Evolutionary conservation across 2,113 vertebrate genomes (phyloP).

Genomic region (Brevimyrus niger): DNA sequence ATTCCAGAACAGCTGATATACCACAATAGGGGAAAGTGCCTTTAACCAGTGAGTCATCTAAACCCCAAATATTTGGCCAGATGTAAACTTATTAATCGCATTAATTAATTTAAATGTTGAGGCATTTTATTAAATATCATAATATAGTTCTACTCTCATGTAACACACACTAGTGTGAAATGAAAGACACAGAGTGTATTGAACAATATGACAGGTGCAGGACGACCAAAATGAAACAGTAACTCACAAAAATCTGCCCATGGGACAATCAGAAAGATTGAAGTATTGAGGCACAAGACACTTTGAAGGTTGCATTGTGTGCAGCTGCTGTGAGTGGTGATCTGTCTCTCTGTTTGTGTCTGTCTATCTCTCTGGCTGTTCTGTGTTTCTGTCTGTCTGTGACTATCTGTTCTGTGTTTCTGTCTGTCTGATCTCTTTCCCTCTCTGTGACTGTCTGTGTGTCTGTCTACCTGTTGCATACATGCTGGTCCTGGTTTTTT

Average conservation of each 20-base stretch:
- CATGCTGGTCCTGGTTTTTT: background rate
- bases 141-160: background rate
- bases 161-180: background rate
- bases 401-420: background rate
- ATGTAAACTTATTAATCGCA: background rate
- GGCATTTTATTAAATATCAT: background rate
- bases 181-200: background rate
- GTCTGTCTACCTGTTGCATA: background rate
- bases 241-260: background rate
- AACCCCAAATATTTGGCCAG: background rate
- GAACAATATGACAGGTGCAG: background rate
- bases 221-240: background rate
- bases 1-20: background rate
- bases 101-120: background rate
- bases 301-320: background rate
- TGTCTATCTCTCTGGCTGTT: background rate
- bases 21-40: background rate
- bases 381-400: background rate
- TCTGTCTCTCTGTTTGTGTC: background rate
- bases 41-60: background rate
- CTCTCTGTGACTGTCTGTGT: background rate
- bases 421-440: background rate
- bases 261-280: background rate
- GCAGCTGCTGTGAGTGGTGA: background rate
- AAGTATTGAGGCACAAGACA: background rate